Conservation (phyloP, 2,888 invertebrate species). For the Sarcophaga carnaria region DNA sequence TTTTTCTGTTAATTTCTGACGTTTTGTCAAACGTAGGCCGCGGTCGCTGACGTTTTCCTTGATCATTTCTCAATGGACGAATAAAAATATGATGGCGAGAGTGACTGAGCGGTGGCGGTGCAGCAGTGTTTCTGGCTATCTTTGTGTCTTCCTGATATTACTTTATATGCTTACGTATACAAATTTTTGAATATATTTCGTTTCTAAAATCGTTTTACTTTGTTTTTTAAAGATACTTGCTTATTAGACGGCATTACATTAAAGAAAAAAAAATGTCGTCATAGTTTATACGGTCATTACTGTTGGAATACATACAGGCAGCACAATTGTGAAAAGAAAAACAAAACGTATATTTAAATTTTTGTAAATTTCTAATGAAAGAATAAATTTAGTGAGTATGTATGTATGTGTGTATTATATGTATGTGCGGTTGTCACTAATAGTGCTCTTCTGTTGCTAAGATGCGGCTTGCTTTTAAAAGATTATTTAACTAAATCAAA, state of each 20-base stretch:
- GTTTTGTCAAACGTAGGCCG: slow-evolving; percentile 51
- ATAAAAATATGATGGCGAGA: slow-evolving; percentile 39
- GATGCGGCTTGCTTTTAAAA: neutral
- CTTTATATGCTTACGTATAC: slow-evolving; percentile 10
- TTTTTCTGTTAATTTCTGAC: slow-evolving; percentile 40
- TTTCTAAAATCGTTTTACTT: neutral
- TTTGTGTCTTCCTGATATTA: slow-evolving; percentile 49
- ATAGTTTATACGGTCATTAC: slow-evolving; percentile 10
- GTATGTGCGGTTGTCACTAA: neutral
- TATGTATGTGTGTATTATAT: too few relatives aligned
- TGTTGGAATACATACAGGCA: neutral
- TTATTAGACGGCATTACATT: slow-evolving; percentile 25
- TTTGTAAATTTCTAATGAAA: neutral
- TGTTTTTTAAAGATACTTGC: neutral
- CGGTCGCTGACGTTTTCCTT: slow-evolving; percentile 17
- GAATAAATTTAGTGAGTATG: neutral
- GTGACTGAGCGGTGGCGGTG: neutral
- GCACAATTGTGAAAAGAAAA: neutral
- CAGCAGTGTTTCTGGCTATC: neutral
- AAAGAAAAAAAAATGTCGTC: slow-evolving; percentile 17
- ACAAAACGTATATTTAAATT: slow-evolving; percentile 1
- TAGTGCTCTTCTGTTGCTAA: neutral
- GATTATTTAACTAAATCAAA: neutral
- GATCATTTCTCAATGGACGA: slow-evolving; percentile 43
- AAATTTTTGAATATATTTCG: neutral